Base-by-base conservation (phyloP, 2,888 invertebrate genomes). In the Stratiomys singularior region DNA sequence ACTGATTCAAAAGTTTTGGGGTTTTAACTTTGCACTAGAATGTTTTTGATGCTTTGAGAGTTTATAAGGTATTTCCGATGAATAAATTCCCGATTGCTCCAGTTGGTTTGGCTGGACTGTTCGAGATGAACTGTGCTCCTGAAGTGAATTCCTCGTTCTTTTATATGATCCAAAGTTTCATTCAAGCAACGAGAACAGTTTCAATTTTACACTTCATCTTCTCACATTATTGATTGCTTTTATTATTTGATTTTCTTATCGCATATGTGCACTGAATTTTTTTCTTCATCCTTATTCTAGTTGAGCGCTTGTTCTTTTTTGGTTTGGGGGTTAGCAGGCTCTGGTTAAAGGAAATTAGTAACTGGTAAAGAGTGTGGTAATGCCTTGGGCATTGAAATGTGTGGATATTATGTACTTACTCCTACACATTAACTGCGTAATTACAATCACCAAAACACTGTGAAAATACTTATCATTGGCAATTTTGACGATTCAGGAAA, bases 221-320 rank as follows among this genome's bases (percentile, higher is more conserved):
- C 46, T 52, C 56, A 18, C n/a, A 2, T 77, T 66, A 81, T 80
- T 80, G 79, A 81, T 77, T 81, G 78, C 79, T 78, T 74, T 67
- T 69, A 77, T 81, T 80, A 82, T 82, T 82, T 79, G 80, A 81
- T 82, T 80, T 82, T 81, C 82, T 83, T 83, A 84, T 84, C 84
- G 81, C 81, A 83, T 80, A 80, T 82, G 82, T 81, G 83, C 83
- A 83, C 82, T 58, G 72, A 46, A 71, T 79, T 64, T 47, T 64
- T 52, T 28, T 15, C 18, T 25, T 3, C 21, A 47, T 46, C 46
- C 64, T 27, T 47, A 44, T 76, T 76, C 74, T 60, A 44, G 58
- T 58, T 58, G 28, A 37, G 44, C 21, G n/a, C 15, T 5, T 58
- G 37, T 30, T 44, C 1, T 63, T 63, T 27, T 13, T 7, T 63